Conservation (phyloP, 2,888 invertebrate genomes). For the Octodonta nipae region DNA sequence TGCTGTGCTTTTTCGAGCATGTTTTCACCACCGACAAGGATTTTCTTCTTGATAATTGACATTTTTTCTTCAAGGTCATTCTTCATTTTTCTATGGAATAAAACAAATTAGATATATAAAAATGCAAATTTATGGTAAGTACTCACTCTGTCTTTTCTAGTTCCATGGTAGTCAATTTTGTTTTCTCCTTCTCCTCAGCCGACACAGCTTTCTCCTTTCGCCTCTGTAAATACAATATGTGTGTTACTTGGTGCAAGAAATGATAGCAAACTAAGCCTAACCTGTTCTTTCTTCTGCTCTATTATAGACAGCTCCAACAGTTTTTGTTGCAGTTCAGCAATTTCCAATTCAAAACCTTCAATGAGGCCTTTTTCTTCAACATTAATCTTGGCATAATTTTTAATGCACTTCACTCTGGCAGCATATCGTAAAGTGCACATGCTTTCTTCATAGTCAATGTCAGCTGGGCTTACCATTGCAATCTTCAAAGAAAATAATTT, state of each 20-base stretch:
- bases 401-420: conserved; percentile 92
- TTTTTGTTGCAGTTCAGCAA: conserved; percentile 64
- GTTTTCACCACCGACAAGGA: conserved; percentile 95
- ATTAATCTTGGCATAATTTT: conserved; percentile 89
- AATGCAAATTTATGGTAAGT: conserved; percentile 6
- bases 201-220: conserved; percentile 19
- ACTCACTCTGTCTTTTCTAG: conserved; percentile 32
- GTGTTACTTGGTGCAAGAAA: conserved; percentile 40
- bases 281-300: conserved; percentile 23
- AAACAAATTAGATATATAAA: conserved; percentile 6
- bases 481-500: conserved; percentile 55
- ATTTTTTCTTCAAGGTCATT: conserved; percentile 74
- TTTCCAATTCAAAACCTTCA: conserved; percentile 91
- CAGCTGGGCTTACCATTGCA: conserved; percentile 94
- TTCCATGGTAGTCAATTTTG: conserved; percentile 28
- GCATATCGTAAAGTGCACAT: conserved; percentile 94
- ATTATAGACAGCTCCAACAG: conserved; percentile 23
- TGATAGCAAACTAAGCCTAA: conserved; percentile 3
- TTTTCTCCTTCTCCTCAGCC: conserved; percentile 24
- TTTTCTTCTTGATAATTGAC: conserved; percentile 82
- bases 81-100: conserved; percentile 50
- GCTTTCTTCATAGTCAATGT: conserved; percentile 91
- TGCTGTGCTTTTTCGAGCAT: conserved; percentile 91
- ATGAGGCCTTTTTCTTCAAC: conserved; percentile 94
- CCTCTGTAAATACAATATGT: conserved; percentile 27